phyloP scores from a whole-genome alignment of 2,888 invertebrate species.

The Lymantria dispar region DNA sequence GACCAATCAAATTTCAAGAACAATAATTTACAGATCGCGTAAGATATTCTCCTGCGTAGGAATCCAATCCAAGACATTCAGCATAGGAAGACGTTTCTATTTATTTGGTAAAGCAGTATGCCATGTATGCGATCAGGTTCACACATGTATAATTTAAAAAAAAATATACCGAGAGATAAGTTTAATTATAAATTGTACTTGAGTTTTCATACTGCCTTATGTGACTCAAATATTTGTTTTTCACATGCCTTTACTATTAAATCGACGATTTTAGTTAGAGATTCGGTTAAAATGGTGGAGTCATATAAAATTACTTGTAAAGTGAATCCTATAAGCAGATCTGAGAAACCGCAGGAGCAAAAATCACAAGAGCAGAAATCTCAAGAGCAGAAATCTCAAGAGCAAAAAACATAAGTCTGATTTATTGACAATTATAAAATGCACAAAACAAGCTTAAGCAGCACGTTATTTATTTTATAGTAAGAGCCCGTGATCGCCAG shows the following conservation, averaged over 20 bases:
- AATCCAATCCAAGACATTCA: too few species aligned
- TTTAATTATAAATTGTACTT: constrained; percentile 73
- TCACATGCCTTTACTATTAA: constrained; percentile 68
- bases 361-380: not conserved
- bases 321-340: constrained; percentile 67
- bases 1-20: too few species aligned
- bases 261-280: constrained; percentile 68
- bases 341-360: constrained; percentile 12
- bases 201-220: constrained; percentile 69
- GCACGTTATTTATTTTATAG: not conserved
- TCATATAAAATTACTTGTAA: constrained; percentile 77
- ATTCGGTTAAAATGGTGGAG: constrained; percentile 72
- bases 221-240: constrained; percentile 64
- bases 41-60: too few species aligned
- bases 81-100: too few species aligned
- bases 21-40: too few species aligned
- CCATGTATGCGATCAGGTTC: too few species aligned
- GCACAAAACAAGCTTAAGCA: constrained; percentile 19
- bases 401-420: not conserved
- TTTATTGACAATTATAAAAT: not conserved
- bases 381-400: too few species aligned
- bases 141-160: too few species aligned
- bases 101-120: too few species aligned
- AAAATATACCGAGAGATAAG: too few species aligned
- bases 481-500: not conserved